These are phyloP conservation scores for Prinia subflava DNA, from an alignment of 2,113 vertebrate genomes.

Conservation along the genomic window DNA sequence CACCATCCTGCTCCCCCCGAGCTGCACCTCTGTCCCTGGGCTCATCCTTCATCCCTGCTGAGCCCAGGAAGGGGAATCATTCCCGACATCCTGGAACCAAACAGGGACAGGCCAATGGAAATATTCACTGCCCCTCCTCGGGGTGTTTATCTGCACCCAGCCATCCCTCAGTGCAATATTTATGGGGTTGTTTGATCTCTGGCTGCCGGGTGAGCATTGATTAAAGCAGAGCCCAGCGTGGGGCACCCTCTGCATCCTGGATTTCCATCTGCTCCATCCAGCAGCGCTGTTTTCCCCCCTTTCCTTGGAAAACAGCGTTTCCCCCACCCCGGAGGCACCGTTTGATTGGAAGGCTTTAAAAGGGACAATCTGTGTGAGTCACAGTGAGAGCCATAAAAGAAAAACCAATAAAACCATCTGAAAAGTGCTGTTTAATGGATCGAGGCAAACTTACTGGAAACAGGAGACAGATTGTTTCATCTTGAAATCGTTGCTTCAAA, in stretches of 20 bases:
- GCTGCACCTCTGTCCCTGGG: not conserved
- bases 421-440: slow-evolving; percentile 48
- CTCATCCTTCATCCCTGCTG: not conserved
- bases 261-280: not conserved
- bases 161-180: not conserved
- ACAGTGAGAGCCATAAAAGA: slow-evolving; percentile 12
- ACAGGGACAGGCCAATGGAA: rapidly evolving
- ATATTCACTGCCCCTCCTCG: not conserved
- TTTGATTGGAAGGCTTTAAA: slow-evolving; percentile 12
- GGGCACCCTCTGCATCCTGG: not conserved
- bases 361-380: slow-evolving; percentile 14
- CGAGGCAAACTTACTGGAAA: slow-evolving; percentile 38
- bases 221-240: not conserved
- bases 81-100: not conserved
- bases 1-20: not conserved
- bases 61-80: rapidly evolving
- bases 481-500: not conserved
- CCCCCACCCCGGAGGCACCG: not conserved
- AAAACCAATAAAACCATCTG: slow-evolving; percentile 43
- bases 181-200: not conserved
- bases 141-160: not conserved
- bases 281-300: not conserved
- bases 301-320: not conserved
- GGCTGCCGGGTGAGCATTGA: not conserved
- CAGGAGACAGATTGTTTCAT: not conserved